phyloP scores from a whole-genome alignment of 2,888 invertebrate genomes.

The Euzetes globulus region DNA sequence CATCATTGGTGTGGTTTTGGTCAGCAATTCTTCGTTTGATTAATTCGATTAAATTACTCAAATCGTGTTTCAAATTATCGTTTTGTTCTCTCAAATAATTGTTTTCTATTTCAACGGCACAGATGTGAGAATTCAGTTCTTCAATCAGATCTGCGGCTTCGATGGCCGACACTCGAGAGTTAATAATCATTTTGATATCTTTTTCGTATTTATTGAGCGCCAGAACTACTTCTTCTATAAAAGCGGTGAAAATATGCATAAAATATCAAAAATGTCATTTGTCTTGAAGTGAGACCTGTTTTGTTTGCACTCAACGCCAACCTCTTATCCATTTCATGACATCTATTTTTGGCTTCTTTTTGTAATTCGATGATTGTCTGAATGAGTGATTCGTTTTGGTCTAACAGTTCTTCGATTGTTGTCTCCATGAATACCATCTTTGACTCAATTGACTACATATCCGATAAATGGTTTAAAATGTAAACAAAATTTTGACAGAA shows the following conservation, averaged over 20 bases:
- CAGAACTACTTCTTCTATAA: slow-evolving; percentile 24
- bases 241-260: background rate
- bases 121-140: slow-evolving; percentile 34
- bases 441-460: slow-evolving; percentile 21
- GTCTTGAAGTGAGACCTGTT: slow-evolving; percentile 24
- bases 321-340: slow-evolving; percentile 39
- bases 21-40: slow-evolving; percentile 29
- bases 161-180: slow-evolving; percentile 4
- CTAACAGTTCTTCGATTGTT: slow-evolving; percentile 38
- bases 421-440: slow-evolving; percentile 37
- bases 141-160: slow-evolving; percentile 24
- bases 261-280: background rate
- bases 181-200: slow-evolving; percentile 10
- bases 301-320: slow-evolving; percentile 39
- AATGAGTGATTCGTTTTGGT: slow-evolving; percentile 41
- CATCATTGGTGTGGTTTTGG: slow-evolving; percentile 2
- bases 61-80: slow-evolving; percentile 40
- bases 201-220: slow-evolving; percentile 22
- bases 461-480: slow-evolving; percentile 17
- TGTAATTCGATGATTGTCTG: slow-evolving; percentile 39
- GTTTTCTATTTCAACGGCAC: slow-evolving; percentile 39
- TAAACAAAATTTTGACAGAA: background rate
- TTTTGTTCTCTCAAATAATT: slow-evolving; percentile 39
- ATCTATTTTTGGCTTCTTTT: slow-evolving; percentile 39
- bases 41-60: slow-evolving; percentile 39